These are phyloP conservation scores for Erpobdella octoculata DNA, from an alignment of 2,888 invertebrate genomes.

Conservation along the genomic window DNA sequence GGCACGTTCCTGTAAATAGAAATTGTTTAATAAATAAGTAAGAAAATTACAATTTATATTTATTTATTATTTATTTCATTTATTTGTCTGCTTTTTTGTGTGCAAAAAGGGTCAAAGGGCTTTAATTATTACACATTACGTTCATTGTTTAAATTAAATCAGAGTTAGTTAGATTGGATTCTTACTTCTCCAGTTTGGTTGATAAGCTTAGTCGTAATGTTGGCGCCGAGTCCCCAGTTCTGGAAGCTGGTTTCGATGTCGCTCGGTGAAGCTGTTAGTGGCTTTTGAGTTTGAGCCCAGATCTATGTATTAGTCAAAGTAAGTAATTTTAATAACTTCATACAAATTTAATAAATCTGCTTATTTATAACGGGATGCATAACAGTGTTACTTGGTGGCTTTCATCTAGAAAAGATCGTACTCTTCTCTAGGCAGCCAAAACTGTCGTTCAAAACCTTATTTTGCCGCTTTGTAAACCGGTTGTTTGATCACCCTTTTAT, in stretches of 20 bases:
- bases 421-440: too few species aligned
- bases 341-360: background rate
- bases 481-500: too few species aligned
- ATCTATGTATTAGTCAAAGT: constrained; percentile 17
- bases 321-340: background rate
- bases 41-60: background rate
- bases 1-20: constrained; percentile 51
- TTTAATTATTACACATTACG: background rate
- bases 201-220: constrained; percentile 53
- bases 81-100: too few species aligned
- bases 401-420: too few species aligned
- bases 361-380: too few species aligned
- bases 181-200: constrained; percentile 54
- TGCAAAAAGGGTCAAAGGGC: too few species aligned
- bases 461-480: too few species aligned
- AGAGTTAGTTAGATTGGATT: background rate
- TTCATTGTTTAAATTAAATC: background rate
- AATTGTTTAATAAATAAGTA: background rate
- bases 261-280: constrained; percentile 24
- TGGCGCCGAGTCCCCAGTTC: constrained; percentile 53
- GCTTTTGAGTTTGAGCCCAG: constrained; percentile 27
- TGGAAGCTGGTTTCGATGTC: constrained; percentile 34
- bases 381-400: too few species aligned
- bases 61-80: background rate
- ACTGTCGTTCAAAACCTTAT: too few species aligned